phyloP scores from a whole-genome alignment of 2,888 invertebrate species.

The Ophioninae sp. region DNA sequence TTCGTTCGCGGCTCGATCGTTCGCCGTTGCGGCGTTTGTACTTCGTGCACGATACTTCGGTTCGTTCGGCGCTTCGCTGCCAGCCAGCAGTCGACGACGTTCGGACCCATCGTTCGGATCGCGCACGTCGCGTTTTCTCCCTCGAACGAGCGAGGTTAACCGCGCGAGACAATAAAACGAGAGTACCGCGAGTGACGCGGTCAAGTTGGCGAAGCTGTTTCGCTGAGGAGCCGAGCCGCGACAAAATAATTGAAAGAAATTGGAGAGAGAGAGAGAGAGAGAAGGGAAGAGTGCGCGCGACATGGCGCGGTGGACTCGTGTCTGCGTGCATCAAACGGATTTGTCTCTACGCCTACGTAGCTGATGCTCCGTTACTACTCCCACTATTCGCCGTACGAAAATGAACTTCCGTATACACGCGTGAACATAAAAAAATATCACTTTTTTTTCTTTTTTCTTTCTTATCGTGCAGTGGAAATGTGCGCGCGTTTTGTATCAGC shows the following conservation, averaged over 20 bases:
- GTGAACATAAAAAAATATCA: slow-evolving; percentile 10
- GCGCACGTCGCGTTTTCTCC: slow-evolving; percentile 12
- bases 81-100: slow-evolving; percentile 44
- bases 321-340: slow-evolving; percentile 52
- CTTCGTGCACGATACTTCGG: slow-evolving; percentile 37
- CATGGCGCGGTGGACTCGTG: slow-evolving; percentile 62
- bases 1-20: slow-evolving; percentile 48
- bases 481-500: slow-evolving; percentile 28
- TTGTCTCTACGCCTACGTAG: slow-evolving; percentile 53
- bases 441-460: slow-evolving; percentile 6
- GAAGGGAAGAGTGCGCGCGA: slow-evolving; percentile 23
- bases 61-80: slow-evolving; percentile 15
- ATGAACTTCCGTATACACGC: not conserved
- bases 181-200: not conserved
- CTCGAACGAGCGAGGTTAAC: slow-evolving; percentile 24
- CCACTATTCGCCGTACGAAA: not conserved
- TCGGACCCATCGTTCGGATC: slow-evolving; percentile 27
- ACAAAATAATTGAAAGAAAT: not conserved
- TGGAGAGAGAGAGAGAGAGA: not conserved
- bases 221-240: slow-evolving; percentile 3
- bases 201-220: not conserved
- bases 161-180: slow-evolving; percentile 3
- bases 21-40: slow-evolving; percentile 37
- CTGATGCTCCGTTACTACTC: slow-evolving; percentile 54
- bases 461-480: not conserved